These are phyloP conservation scores for Apamea epomidion DNA, from an alignment of 2,888 invertebrate species.

Conservation along the genomic window DNA sequence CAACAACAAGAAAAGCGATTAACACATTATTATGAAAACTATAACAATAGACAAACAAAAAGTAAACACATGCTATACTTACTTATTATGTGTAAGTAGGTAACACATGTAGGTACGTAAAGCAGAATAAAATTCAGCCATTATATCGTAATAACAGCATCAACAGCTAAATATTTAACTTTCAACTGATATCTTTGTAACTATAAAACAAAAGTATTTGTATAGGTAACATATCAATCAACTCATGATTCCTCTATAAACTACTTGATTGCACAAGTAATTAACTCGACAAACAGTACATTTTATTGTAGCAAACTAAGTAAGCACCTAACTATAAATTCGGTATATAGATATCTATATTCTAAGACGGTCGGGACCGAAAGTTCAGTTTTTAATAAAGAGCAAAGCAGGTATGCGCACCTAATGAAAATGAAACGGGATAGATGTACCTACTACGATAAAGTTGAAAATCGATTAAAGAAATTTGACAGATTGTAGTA, in stretches of 20 bases:
- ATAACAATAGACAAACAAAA: neutral
- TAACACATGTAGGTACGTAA: constrained; percentile 8
- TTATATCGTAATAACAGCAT: constrained; percentile 7
- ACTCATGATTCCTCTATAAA: constrained; percentile 18
- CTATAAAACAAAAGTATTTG: constrained; percentile 27
- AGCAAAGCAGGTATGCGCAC: too few species aligned
- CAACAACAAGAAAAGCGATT: neutral
- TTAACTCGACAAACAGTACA: constrained; percentile 13
- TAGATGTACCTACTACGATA: too few species aligned
- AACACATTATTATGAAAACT: neutral
- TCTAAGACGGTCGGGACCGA: neutral
- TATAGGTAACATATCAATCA: neutral
- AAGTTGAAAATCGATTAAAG: too few species aligned
- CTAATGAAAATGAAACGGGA: too few species aligned
- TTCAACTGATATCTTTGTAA: neutral
- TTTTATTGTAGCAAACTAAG: neutral
- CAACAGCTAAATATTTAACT: constrained; percentile 28
- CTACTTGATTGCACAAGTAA: constrained; percentile 16
- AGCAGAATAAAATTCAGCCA: neutral
- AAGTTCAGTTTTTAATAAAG: too few species aligned
- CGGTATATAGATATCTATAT: neutral
- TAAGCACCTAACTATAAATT: too few species aligned
- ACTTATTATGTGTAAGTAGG: too few species aligned
- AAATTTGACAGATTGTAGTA: too few species aligned
- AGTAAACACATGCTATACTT: neutral